Evolutionary conservation across 2,888 invertebrate species (phyloP).

Genomic region (Philonicus albiceps): DNA sequence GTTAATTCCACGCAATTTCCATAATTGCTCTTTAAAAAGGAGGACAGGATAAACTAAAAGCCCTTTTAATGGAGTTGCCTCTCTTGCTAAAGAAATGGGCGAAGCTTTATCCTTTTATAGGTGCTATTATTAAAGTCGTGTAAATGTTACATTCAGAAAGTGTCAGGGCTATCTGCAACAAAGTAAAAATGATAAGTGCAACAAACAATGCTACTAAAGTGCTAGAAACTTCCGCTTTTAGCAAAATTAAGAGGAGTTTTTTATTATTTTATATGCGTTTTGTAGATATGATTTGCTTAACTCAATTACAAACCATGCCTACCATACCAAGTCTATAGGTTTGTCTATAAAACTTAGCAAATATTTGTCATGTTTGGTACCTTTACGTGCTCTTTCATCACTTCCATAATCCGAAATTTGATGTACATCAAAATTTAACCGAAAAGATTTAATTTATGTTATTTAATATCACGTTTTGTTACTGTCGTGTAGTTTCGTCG

Average conservation of each 20-base stretch:
- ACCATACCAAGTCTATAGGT: too few relatives aligned
- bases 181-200: background rate
- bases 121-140: background rate
- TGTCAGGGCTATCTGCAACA: background rate
- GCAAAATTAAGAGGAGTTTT: background rate
- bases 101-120: background rate
- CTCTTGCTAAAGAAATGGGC: background rate
- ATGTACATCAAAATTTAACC: background rate
- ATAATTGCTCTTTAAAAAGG: background rate
- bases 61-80: background rate
- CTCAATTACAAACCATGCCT: too few relatives aligned
- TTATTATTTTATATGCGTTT: background rate
- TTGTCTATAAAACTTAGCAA: background rate
- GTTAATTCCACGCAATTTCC: background rate
- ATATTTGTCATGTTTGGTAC: background rate
- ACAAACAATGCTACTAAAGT: background rate
- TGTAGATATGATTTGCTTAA: background rate
- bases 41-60: background rate
- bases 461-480: too few relatives aligned
- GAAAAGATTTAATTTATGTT: too few relatives aligned
- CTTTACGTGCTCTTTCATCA: background rate
- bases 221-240: background rate
- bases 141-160: background rate
- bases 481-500: too few relatives aligned
- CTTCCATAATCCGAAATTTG: background rate